Base-by-base conservation (phyloP, 2,113 vertebrate genomes). In the Anas platyrhynchos region DNA sequence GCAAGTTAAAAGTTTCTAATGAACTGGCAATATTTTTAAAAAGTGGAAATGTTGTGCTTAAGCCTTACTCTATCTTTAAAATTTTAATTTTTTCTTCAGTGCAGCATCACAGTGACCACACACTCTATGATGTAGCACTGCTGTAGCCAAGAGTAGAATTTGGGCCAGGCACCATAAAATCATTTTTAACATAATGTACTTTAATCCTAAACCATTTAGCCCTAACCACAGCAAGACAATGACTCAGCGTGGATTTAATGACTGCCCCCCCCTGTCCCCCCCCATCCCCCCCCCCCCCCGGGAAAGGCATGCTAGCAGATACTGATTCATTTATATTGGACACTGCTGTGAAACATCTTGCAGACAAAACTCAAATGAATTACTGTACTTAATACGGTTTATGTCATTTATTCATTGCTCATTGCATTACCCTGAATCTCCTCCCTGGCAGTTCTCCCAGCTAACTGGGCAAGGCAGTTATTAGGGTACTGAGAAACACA, bases 301-400 rank as follows among this genome's bases (percentile, higher is more conserved):
- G 81, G 91, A 78, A 88, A 62, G 16, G n/a, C 73, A 52, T 12
- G 50, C 26, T 56, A 61, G 34, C 34, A 72, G 65, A 66, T 65
- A 63, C 43, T 23, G 72, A 48, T 85, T 87, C 41, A 55, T 74
- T 95, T 34, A 63, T 55, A 38, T 46, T 54, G 63, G 84, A 56
- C 79, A 61, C 63, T 5, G 10, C 83, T 72, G 88, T 72, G 91
- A 84, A 90, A 81, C 44, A 61, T 86, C 85, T 88, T 88, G 56
- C 76, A 93, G 54, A 81, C 87, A 83, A 94, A 89, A 87, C 63
- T 94, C 18, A 3, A 80, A 48, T 75, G 84, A 95, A 92, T 93
- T 89, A 68, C 72, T 69, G 59, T 72, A 31, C 67, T 91, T 94
- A 78, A 65, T 41, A 74, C 0, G 2, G 79, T 95, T 95, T 84